These are phyloP conservation scores for Heliconius himera DNA, from an alignment of 1,140 invertebrate genomes.

Conservation along the genomic window DNA sequence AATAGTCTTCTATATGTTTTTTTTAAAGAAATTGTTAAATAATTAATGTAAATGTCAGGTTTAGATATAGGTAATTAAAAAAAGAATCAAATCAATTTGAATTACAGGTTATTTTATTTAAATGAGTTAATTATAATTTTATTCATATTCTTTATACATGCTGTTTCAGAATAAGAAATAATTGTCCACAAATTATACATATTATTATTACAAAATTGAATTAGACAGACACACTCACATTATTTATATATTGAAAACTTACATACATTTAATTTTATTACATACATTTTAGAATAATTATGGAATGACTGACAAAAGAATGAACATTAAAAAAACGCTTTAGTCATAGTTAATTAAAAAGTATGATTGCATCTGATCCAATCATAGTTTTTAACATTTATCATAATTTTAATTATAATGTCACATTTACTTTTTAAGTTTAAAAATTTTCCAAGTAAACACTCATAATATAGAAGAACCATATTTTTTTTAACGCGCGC, in stretches of 20 bases:
- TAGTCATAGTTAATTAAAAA: too few relatives aligned
- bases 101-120: background rate
- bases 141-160: background rate
- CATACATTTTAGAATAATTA: background rate
- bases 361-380: background rate
- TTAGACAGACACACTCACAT: background rate
- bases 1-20: background rate
- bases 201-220: background rate
- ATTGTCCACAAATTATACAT: background rate
- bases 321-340: background rate
- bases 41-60: background rate
- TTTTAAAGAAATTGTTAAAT: background rate
- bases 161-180: background rate
- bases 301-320: background rate
- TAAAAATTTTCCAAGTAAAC: background rate
- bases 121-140: too few relatives aligned
- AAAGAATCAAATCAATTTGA: background rate
- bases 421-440: background rate
- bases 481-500: background rate
- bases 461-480: background rate
- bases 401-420: background rate
- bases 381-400: background rate
- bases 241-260: background rate
- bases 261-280: background rate
- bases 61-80: background rate